Evolutionary conservation across 2,113 vertebrate genomes (phyloP), one percentile per base, ranked within the genome.

Genomic region (Rhea americana): DNA sequence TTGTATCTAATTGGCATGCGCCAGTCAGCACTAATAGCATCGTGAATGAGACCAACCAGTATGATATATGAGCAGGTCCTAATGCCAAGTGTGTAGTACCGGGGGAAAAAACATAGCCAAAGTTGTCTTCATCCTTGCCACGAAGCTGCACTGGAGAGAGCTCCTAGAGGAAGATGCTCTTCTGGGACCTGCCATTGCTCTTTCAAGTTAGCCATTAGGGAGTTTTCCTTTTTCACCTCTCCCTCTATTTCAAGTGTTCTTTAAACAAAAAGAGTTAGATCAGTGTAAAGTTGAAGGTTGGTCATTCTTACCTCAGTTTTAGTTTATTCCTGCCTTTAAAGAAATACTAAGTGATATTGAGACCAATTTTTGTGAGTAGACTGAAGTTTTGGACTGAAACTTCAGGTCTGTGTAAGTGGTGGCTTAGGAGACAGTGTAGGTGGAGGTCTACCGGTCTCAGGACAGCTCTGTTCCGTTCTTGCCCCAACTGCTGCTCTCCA

Each of bases 161-260:
- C 65, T 82, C n/a, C 32, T 17, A 28, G 82, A 62, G 82, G 37
- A 75, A 6, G 20, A 9, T 84, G 25, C 37, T 66, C 56, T 5
- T 47, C 53, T 76, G 25, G 17, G 79, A 25, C 10, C 28, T 5
- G 13, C 39, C 0, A 0, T 58, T 56, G 68, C 65, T 71, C 58
- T 58, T 72, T n/a, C 20, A 43, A 59, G 67, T 63, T 90, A 0
- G 0, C 43, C 14, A 3, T 50, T 66, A 43, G 19, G 55, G 20
- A 39, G 12, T 35, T 48, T 83, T 62, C 15, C 22, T 48, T 37
- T 18, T 32, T 32, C 55, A 9, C 16, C 41, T 61, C 18, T 55
- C 55, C 55, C 55, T 56, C 55, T 56, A 19, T 21, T 25, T n/a
- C 55, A 59, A 48, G 22, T 53, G n/a, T 5, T 79, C 39, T 72